Evolutionary conservation across 2,113 vertebrate species (phyloP), one percentile per base, ranked within the genome.

Genomic region (Marmota monax): DNA sequence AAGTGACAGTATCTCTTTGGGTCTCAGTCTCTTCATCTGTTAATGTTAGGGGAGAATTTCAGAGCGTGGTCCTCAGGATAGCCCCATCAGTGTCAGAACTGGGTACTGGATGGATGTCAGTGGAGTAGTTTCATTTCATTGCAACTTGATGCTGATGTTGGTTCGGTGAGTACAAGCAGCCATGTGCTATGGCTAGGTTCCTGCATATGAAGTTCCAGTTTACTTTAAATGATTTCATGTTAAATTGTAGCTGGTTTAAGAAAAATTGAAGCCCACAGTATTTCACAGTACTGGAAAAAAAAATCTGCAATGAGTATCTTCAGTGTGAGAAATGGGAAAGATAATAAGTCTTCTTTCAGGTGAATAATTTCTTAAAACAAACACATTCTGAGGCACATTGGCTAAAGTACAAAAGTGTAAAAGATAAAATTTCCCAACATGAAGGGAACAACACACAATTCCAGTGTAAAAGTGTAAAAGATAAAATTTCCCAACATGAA

Each of bases 191-290:
- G 20, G 37, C 2, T 91, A 73, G n/a, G 32, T 85, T 92, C 69
- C 70, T 58, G 79, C 92, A 88, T 56, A 88, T 69, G 93, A 83
- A 91, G 42, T 89, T 73, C 56, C 58, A 89, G 88, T 93, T 94
- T 97, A 90, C 17, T 97, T 92, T 95, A 90, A 93, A 97, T 95
- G 95, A 80, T 92, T 97, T 94, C 39, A 93, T 88, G 67, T 97
- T 96, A 76, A 96, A 74, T 72, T 96, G 37, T 45, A 77, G 48
- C 63, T 96, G 53, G 84, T 95, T 93, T 88, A 93, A 93, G 53
- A 90, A 96, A 94, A 96, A 95, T 74, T 58, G 74, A 96, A 97
- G 73, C 23, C 88, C 93, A 90, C 5, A 84, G 56, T 45, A 45
- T 45, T 45, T 27, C 23, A 63, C 61, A 63, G 61, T 27, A 63